These are phyloP conservation scores for Drosophila siamana DNA, from an alignment of 2,888 invertebrate species.

Conservation along the genomic window DNA sequence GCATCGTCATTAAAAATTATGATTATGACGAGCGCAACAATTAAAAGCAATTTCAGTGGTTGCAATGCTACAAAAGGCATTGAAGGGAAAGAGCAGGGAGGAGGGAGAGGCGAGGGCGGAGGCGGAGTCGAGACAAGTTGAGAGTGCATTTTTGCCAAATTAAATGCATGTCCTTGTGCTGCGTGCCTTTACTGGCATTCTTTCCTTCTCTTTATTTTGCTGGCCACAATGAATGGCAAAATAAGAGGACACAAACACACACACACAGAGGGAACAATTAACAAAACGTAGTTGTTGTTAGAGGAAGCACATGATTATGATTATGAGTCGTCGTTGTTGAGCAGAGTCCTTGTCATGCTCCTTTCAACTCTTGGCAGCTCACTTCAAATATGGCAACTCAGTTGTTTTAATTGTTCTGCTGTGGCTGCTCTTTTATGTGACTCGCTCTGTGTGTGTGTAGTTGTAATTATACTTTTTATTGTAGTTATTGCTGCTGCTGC, in stretches of 20 bases:
- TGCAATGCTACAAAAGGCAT: conserved; percentile 42
- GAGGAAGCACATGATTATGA: conserved; percentile 78
- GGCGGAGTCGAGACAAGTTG: neutral
- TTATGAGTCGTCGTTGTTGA: conserved; percentile 61
- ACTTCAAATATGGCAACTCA: conserved; percentile 79
- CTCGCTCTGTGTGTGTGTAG: conserved; percentile 18
- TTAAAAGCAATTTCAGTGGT: conserved; percentile 65
- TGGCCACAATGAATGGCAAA: conserved; percentile 73
- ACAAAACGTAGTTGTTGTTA: conserved; percentile 55
- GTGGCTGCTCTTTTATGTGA: conserved; percentile 58
- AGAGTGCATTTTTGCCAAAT: conserved; percentile 62
- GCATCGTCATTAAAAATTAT: conserved; percentile 73
- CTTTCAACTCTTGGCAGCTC: conserved; percentile 56
- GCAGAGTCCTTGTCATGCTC: conserved; percentile 31
- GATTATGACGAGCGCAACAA: conserved; percentile 70
- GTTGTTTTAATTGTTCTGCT: conserved; percentile 74
- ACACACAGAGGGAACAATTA: conserved; percentile 46
- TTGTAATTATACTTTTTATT: conserved; percentile 57
- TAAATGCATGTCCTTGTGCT: conserved; percentile 79
- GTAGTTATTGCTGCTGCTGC: conserved; percentile 32
- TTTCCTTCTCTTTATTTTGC: conserved; percentile 46
- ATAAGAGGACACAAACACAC: conserved; percentile 61
- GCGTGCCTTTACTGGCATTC: conserved; percentile 39
- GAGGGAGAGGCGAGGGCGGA: neutral
- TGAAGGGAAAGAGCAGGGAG: conserved; percentile 24